These are phyloP conservation scores for Dendrolimus houi DNA, from an alignment of 2,888 invertebrate genomes.

Conservation along the genomic window DNA sequence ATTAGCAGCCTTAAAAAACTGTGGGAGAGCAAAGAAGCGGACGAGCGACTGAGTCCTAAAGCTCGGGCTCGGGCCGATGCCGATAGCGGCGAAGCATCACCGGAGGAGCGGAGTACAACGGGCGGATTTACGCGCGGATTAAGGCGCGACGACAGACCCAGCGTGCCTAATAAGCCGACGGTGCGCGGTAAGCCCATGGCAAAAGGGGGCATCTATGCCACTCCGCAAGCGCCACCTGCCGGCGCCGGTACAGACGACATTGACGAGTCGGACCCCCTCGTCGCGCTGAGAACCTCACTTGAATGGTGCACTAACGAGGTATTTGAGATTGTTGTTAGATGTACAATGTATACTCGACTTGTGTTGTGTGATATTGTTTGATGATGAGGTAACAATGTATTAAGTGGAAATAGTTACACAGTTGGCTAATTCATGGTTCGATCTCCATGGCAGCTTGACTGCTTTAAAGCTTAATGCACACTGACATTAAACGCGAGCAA, in stretches of 20 bases:
- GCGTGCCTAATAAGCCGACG: conserved; percentile 80
- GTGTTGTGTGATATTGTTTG: too few relatives aligned
- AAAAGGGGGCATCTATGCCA: conserved; percentile 85
- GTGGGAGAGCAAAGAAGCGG: conserved; percentile 89
- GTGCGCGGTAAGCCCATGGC: conserved; percentile 77
- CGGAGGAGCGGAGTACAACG: conserved; percentile 35
- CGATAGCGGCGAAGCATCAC: conserved; percentile 41
- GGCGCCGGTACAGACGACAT: conserved; percentile 34
- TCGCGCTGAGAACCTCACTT: conserved; percentile 75
- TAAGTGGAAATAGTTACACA: background rate
- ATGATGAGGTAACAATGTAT: too few relatives aligned
- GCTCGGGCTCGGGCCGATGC: conserved; percentile 39
- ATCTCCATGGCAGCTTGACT: too few relatives aligned
- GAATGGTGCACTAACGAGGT: conserved; percentile 73
- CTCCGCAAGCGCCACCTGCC: conserved; percentile 80
- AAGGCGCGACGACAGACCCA: conserved; percentile 68
- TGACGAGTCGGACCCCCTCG: conserved; percentile 57
- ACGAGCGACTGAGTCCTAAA: conserved; percentile 79
- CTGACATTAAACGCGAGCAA: too few relatives aligned
- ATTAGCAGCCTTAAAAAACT: conserved; percentile 94
- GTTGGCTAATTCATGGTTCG: background rate
- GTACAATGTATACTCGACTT: too few relatives aligned
- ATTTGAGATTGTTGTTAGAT: background rate
- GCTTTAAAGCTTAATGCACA: too few relatives aligned
- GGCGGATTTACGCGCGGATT: conserved; percentile 23